Conservation (phyloP, 2,888 invertebrate species). For the Polydesmus complanatus region DNA sequence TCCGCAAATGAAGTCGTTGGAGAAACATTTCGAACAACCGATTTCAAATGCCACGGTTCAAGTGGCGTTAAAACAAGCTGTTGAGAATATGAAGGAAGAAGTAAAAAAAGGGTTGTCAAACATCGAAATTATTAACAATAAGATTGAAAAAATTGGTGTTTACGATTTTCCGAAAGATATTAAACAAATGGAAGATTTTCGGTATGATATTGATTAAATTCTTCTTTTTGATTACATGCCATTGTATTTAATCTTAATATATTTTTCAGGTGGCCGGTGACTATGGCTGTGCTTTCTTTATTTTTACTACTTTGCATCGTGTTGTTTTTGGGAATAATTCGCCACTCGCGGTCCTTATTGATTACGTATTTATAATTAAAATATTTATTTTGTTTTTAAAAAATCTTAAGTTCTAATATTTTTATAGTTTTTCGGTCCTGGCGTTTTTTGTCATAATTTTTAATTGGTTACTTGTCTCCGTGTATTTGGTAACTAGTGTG, state of each 20-base stretch:
- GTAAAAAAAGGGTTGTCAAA: slow-evolving; percentile 20
- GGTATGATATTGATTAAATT: slow-evolving; percentile 22
- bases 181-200: slow-evolving; percentile 30
- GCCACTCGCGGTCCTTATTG: slow-evolving; percentile 75
- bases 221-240: not conserved
- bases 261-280: slow-evolving; percentile 76
- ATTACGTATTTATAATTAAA: slow-evolving; percentile 45
- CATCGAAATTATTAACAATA: slow-evolving; percentile 22
- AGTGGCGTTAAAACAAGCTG: slow-evolving; percentile 17
- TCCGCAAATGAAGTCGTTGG: slow-evolving; percentile 15
- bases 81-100: slow-evolving; percentile 20
- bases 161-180: slow-evolving; percentile 20
- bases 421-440: slow-evolving; percentile 60
- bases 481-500: slow-evolving; percentile 71
- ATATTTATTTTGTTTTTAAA: slow-evolving; percentile 3
- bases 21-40: slow-evolving; percentile 11
- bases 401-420: slow-evolving; percentile 7
- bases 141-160: slow-evolving; percentile 21
- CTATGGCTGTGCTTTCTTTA: slow-evolving; percentile 72
- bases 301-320: slow-evolving; percentile 76
- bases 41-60: slow-evolving; percentile 19
- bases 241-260: not conserved
- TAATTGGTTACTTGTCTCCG: slow-evolving; percentile 75
- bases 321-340: slow-evolving; percentile 73
- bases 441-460: slow-evolving; percentile 70